These are phyloP conservation scores for Coenobita brevimanus DNA, from an alignment of 1,140 invertebrate genomes.

Conservation along the genomic window DNA sequence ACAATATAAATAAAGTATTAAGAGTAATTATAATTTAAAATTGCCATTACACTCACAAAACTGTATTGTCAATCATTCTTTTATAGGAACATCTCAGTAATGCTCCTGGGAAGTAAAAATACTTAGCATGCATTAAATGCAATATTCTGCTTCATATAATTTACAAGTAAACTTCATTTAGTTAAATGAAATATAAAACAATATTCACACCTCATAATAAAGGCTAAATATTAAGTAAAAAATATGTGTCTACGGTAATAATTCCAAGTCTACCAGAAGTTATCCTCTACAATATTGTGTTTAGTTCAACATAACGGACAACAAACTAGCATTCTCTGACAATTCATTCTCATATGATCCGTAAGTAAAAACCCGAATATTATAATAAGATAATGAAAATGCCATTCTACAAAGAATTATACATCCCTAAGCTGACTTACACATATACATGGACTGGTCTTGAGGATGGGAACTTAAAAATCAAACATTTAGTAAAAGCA, in stretches of 20 bases:
- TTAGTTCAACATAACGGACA: too few species aligned
- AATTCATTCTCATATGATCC: too few species aligned
- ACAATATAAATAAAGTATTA: slow-evolving; percentile 4
- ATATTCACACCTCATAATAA: not conserved
- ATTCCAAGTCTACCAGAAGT: too few species aligned
- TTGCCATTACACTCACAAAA: too few species aligned
- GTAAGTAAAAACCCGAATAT: not conserved
- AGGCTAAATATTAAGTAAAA: not conserved
- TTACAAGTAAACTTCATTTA: slow-evolving; percentile 20
- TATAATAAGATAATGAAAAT: too few species aligned
- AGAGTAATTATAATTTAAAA: not conserved
- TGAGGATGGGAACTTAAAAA: not conserved
- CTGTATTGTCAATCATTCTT: not conserved
- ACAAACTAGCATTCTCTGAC: too few species aligned
- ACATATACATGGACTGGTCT: slow-evolving; percentile 9
- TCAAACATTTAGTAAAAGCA: slow-evolving; percentile 26
- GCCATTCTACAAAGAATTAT: not conserved
- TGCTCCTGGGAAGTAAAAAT: not conserved
- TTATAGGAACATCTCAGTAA: not conserved
- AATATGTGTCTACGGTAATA: not conserved
- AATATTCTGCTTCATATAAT: not conserved
- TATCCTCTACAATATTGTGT: too few species aligned
- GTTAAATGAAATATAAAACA: not conserved
- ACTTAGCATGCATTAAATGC: slow-evolving; percentile 15
- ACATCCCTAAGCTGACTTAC: not conserved